Evolutionary conservation across 2,113 vertebrate genomes (phyloP).

Genomic region (Stegostoma tigrinum): DNA sequence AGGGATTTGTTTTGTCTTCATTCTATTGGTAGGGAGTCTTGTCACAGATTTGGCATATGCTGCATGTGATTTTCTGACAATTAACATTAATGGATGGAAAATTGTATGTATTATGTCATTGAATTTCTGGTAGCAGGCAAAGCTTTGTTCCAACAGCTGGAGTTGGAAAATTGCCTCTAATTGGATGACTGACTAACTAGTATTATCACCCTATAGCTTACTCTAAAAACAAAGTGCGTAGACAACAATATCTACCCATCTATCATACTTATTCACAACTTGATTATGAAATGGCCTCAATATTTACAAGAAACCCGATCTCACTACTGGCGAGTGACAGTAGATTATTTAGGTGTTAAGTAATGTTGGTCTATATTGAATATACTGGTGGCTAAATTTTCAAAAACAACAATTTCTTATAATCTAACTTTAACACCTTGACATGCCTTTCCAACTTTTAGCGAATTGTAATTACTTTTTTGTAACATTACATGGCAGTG

Average conservation of each 20-base stretch:
- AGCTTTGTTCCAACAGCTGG: background rate
- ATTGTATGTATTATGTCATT: background rate
- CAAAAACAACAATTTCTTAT: background rate
- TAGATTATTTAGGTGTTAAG: background rate
- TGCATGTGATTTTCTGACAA: background rate
- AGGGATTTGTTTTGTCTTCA: background rate
- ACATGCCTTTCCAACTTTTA: background rate
- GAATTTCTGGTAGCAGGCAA: background rate
- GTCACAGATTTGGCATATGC: background rate
- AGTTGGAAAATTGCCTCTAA: slow-evolving; percentile 8
- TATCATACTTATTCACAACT: background rate
- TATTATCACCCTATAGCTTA: background rate
- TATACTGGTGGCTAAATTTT: slow-evolving; percentile 1
- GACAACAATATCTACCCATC: slow-evolving; percentile 12
- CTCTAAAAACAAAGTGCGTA: background rate
- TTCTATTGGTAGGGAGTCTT: background rate
- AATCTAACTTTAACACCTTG: background rate
- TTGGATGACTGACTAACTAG: background rate
- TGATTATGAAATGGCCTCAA: background rate
- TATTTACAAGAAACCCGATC: slow-evolving; percentile 12
- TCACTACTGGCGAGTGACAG: background rate
- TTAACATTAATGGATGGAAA: background rate
- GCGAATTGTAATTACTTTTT: too few relatives aligned
- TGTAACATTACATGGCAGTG: background rate
- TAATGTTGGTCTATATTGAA: background rate